phyloP scores from a whole-genome alignment of 2,113 vertebrate genomes.

The Tautogolabrus adspersus region DNA sequence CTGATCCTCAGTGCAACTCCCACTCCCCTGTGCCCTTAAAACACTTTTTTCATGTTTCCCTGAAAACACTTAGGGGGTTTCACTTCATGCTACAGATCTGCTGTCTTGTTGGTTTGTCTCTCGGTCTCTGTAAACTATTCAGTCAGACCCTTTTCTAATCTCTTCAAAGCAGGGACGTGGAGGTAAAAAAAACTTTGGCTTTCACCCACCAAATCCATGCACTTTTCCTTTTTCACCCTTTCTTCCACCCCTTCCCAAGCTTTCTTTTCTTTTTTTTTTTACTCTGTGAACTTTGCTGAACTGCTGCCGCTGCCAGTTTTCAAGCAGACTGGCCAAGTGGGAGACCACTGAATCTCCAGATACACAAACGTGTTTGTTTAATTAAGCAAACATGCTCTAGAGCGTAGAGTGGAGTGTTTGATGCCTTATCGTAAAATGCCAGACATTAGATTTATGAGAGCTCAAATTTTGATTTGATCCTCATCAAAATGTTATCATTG shows the following conservation, averaged over 20 bases:
- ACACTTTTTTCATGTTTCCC: conserved; percentile 41
- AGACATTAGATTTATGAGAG: conserved; percentile 19
- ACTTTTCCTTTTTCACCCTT: conserved; percentile 36
- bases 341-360: conserved; percentile 12
- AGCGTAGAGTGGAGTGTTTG: background rate
- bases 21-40: conserved; percentile 29
- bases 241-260: background rate
- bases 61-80: conserved; percentile 24
- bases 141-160: conserved; percentile 59
- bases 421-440: conserved; percentile 10
- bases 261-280: background rate
- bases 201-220: conserved; percentile 61
- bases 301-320: conserved; percentile 6
- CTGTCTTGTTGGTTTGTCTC: conserved; percentile 44
- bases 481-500: conserved; percentile 35
- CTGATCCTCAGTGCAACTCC: conserved; percentile 39
- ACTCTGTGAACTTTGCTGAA: conserved; percentile 20
- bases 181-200: conserved; percentile 46
- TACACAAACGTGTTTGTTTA: conserved; percentile 38
- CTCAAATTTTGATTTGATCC: conserved; percentile 7
- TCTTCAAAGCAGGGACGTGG: conserved; percentile 63
- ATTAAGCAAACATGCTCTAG: conserved; percentile 22
- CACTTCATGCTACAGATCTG: conserved; percentile 35
- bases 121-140: conserved; percentile 26
- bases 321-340: conserved; percentile 6